Evolutionary conservation across 1,140 invertebrate species (phyloP).

Genomic region (Nilaparvata lugens): DNA sequence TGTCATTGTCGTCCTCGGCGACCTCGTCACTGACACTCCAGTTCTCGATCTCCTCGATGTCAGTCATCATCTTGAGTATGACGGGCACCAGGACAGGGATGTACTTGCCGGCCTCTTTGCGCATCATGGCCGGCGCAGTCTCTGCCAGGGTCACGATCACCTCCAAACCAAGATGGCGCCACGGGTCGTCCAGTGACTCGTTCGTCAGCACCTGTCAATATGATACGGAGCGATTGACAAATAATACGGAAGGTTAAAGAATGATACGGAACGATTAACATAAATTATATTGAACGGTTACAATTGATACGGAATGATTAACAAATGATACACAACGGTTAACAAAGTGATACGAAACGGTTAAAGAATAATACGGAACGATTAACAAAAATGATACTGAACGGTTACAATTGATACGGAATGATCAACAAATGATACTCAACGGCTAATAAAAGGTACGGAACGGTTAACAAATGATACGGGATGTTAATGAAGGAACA

Average conservation of each 20-base stretch:
- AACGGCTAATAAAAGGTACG: too few relatives aligned
- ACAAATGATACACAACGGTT: too few relatives aligned
- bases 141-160: slow-evolving; percentile 91
- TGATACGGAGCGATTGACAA: too few relatives aligned
- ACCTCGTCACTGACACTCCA: slow-evolving; percentile 74
- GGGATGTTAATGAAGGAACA: too few relatives aligned
- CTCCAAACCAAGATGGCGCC: slow-evolving; percentile 86
- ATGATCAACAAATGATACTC: too few relatives aligned
- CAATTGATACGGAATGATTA: too few relatives aligned
- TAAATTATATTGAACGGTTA: too few relatives aligned
- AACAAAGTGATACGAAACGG: neutral
- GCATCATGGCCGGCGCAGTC: slow-evolving; percentile 89
- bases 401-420: too few relatives aligned
- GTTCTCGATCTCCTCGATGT: slow-evolving; percentile 85
- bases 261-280: neutral
- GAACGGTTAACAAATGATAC: too few relatives aligned
- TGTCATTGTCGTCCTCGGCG: slow-evolving; percentile 77
- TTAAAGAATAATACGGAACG: too few relatives aligned
- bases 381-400: too few relatives aligned
- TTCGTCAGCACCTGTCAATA: slow-evolving; percentile 50
- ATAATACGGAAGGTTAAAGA: slow-evolving; percentile 12
- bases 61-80: slow-evolving; percentile 92
- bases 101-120: slow-evolving; percentile 65
- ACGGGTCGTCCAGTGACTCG: slow-evolving; percentile 66
- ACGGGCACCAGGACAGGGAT: slow-evolving; percentile 68